Evolutionary conservation across 2,113 vertebrate genomes (phyloP).

Genomic region (Salvelinus sp.): DNA sequence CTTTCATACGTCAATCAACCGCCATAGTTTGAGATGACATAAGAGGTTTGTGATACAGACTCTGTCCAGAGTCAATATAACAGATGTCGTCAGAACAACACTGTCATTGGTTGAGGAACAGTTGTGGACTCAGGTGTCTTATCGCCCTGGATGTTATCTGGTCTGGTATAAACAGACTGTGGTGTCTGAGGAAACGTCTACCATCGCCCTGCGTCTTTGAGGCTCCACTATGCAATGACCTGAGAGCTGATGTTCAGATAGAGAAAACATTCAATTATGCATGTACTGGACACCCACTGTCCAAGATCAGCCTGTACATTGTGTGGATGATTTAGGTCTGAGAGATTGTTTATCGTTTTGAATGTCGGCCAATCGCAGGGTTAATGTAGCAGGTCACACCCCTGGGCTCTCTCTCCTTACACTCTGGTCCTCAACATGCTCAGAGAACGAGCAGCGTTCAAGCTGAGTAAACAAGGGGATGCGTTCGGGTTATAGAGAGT

Average conservation of each 20-base stretch:
- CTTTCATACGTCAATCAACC: neutral
- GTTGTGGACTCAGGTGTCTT: no score
- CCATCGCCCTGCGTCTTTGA: neutral
- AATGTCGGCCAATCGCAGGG: conserved; percentile 3
- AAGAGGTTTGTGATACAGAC: neutral
- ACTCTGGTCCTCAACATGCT: neutral
- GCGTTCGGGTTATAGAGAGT: no score
- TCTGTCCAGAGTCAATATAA: neutral
- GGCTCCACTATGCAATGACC: neutral
- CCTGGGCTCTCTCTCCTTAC: conserved; percentile 19
- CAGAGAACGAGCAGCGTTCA: no score
- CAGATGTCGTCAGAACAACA: neutral
- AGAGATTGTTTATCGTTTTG: conserved; percentile 39
- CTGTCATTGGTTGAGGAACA: no score
- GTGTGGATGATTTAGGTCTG: conserved; percentile 26
- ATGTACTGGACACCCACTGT: neutral
- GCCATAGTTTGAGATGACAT: neutral
- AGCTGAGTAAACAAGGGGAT: neutral
- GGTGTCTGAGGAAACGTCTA: neutral
- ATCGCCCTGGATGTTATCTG: neutral
- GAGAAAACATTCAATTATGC: conserved; percentile 17
- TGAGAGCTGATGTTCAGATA: conserved; percentile 7
- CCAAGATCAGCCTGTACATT: neutral
- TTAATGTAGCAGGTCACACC: conserved; percentile 54
- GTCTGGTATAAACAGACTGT: neutral